Percentiles rank a stretch among this genome's conserved stretches.
phyloP scores from a whole-genome alignment of 2,113 vertebrate species.

The Gnathonemus longibarbis region DNA sequence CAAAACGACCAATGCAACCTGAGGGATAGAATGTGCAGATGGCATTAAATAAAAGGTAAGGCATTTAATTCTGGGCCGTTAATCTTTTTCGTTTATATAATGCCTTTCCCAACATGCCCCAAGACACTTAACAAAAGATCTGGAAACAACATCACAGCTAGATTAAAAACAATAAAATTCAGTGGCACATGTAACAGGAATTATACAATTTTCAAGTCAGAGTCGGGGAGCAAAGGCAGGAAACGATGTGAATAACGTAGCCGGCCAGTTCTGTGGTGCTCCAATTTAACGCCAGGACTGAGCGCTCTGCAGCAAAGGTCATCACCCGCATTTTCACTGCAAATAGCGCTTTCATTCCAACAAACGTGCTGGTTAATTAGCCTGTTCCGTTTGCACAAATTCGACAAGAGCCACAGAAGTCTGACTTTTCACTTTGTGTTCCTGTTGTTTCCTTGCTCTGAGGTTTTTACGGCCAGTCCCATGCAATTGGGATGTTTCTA shows the following conservation, averaged over 20 bases:
- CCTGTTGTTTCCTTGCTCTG: background rate
- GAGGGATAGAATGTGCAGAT: background rate
- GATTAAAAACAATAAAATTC: constrained; percentile 7
- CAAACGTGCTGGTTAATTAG: background rate
- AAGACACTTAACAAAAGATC: background rate
- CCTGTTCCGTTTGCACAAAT: background rate
- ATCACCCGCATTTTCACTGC: background rate
- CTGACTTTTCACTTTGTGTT: background rate
- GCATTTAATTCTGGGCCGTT: background rate
- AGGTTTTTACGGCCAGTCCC: background rate
- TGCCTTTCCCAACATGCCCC: background rate
- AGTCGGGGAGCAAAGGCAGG: background rate
- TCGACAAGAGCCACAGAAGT: background rate
- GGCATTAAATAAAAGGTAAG: background rate
- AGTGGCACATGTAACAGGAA: background rate
- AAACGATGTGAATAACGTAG: background rate
- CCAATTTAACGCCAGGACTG: background rate
- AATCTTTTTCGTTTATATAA: background rate
- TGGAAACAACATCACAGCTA: background rate
- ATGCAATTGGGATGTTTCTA: background rate
- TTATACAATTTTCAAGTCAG: background rate
- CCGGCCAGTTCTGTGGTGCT: background rate
- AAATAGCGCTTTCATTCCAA: background rate
- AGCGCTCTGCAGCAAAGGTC: background rate
- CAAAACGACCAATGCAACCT: background rate